Percentiles rank a stretch among this genome's conserved stretches.
phyloP scores from a whole-genome alignment of 2,888 invertebrate genomes.

The Cordilura impudica region DNA sequence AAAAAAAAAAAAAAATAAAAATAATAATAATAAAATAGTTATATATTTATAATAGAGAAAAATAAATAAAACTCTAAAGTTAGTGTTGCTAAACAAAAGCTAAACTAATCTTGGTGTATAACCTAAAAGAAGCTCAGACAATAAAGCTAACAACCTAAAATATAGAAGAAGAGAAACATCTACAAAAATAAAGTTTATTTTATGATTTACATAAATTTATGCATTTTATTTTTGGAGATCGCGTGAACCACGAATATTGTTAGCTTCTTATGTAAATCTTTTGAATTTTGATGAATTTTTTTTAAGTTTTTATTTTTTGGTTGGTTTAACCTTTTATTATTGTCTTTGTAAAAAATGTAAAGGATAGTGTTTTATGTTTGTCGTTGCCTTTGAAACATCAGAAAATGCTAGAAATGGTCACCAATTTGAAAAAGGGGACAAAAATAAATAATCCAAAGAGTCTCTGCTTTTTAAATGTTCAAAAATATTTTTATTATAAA shows the following conservation, averaged over 20 bases:
- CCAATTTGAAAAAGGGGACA: too few relatives aligned
- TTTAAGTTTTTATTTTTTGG: too few relatives aligned
- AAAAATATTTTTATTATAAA: too few relatives aligned
- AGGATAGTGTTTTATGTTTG: neutral
- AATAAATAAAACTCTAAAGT: conserved; percentile 10
- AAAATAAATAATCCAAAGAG: too few relatives aligned
- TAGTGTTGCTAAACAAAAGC: conserved; percentile 1
- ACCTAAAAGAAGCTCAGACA: conserved; percentile 36
- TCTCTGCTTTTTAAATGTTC: too few relatives aligned
- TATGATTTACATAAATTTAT: conserved; percentile 59
- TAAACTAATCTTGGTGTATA: conserved; percentile 25
- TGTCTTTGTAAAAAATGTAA: neutral
- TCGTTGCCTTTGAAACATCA: neutral
- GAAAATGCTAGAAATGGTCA: neutral
- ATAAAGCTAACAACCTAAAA: conserved; percentile 43
- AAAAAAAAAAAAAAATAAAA: too few relatives aligned
- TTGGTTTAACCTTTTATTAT: conserved; percentile 53
- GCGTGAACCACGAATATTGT: conserved; percentile 63
- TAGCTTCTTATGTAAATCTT: conserved; percentile 63
- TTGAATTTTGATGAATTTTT: conserved; percentile 60
- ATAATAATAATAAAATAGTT: too few relatives aligned
- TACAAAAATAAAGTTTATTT: conserved; percentile 48
- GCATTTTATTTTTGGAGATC: conserved; percentile 63
- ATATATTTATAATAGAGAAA: conserved; percentile 11
- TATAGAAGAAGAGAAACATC: conserved; percentile 11